Percentiles rank a stretch among this genome's conserved stretches.
These are phyloP conservation scores for Notothenia coriiceps DNA, from an alignment of 2,113 vertebrate species.

Conservation along the genomic window DNA sequence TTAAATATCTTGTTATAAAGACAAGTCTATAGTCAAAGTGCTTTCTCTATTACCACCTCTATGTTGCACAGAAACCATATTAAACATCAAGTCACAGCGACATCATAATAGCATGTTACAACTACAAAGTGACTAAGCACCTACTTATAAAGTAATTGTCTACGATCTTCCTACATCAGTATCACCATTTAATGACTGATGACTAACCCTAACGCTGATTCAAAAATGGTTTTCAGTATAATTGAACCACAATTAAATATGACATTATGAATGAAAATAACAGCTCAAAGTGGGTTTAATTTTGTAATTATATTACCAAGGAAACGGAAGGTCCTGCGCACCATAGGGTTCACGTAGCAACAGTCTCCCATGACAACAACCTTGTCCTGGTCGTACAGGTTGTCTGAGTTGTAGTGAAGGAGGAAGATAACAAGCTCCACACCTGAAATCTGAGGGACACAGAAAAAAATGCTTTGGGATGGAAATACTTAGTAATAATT, in stretches of 20 bases:
- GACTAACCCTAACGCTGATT: too few species aligned
- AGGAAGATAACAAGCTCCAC: conserved; percentile 92
- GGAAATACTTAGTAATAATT: too few species aligned
- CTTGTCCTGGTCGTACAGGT: conserved; percentile 93
- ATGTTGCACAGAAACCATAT: too few species aligned
- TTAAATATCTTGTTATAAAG: too few species aligned
- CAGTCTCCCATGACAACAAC: conserved; percentile 92
- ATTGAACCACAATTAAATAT: not conserved
- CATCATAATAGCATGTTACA: too few species aligned
- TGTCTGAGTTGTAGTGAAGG: conserved; percentile 89
- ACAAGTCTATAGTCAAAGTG: too few species aligned
- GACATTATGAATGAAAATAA: not conserved
- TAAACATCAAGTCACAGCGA: too few species aligned
- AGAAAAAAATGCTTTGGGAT: not conserved
- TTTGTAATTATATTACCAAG: conserved; percentile 83
- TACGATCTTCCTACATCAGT: not conserved
- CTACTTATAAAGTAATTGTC: too few species aligned
- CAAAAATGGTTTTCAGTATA: not conserved
- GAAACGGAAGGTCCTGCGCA: conserved; percentile 91
- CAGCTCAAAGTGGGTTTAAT: not conserved
- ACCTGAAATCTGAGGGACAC: conserved; percentile 86
- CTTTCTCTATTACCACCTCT: too few species aligned
- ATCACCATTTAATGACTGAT: not conserved
- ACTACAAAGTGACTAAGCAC: too few species aligned
- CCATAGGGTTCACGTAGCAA: conserved; percentile 93